Base-by-base conservation (phyloP, 2,888 invertebrate species). In the Melitaea athalia region DNA sequence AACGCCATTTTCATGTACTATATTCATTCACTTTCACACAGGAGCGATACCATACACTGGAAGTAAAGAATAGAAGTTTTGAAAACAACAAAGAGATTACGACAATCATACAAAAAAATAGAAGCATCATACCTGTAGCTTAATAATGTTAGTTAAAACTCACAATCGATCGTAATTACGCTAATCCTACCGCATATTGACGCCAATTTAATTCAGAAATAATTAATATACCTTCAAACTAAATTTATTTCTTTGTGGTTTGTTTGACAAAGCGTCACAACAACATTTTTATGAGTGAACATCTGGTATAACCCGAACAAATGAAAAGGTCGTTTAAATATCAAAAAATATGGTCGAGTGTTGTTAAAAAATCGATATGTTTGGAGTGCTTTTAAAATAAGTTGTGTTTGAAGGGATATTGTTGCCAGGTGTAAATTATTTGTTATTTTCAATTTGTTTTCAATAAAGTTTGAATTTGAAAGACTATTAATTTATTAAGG, bases 1-100 rank as follows among this genome's bases (percentile, higher is more conserved):
- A 92, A 92, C 84, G 92, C 88, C 92, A 92, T 92, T 77, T 17
- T 68, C 42, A 7, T 31, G 38, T 14, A 15, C n/a, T n/a, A 47
- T 53, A 62, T 55, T 64, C 64, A 53, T 59, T 42, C 5, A 15
- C 47, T 43, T 47, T 63, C n/a, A 33, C 33, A 55, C 33, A 49
- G 55, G 38, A 55, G 12, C 45, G 38, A 49, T 47, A 55, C 24
- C 60, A 15, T 59, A 62, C 15, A 15, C 50, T 63, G 45, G 6
- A 47, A 60, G 33, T 49, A 47, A 63, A 14, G 59, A 57, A 63
- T 60, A 68, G 8, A 42, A 3, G 10, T 11, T 4, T 38, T 57
- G 10, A 57, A 38, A 57, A 57, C 42, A 57, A 57, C 57, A 57
- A 57, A 57, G 57, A 42, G 6, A 11, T 57, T 15, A 42, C 42